These are phyloP conservation scores for Artibeus jamaicensis DNA, from an alignment of 2,797 vertebrate genomes.

Conservation along the genomic window DNA sequence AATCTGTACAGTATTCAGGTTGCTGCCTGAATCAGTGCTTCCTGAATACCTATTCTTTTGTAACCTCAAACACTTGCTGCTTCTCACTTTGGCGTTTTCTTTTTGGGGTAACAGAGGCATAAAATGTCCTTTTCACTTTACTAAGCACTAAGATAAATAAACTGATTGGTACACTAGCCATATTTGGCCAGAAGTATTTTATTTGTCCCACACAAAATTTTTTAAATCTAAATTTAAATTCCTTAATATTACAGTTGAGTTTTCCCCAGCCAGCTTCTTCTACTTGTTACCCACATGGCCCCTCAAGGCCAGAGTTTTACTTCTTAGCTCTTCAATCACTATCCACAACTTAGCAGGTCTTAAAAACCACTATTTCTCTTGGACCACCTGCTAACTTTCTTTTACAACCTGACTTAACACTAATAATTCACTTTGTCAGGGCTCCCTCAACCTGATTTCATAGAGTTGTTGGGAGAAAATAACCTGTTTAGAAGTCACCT, in stretches of 20 bases:
- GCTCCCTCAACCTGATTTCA: background rate
- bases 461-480: background rate
- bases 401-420: background rate
- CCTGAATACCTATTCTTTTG: background rate
- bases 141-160: background rate
- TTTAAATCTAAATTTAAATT: background rate
- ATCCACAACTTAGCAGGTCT: background rate
- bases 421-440: background rate
- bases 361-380: background rate
- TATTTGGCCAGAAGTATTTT: background rate
- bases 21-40: background rate
- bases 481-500: background rate
- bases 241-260: background rate
- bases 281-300: background rate
- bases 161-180: background rate
- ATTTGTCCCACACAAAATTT: background rate
- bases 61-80: background rate
- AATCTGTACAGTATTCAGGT: background rate
- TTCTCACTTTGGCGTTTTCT: background rate
- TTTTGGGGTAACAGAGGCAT: background rate
- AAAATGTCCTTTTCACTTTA: background rate
- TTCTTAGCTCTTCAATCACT: background rate
- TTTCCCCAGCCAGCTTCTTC: background rate
- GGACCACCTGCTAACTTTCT: background rate
- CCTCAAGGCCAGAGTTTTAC: background rate